Conservation (phyloP, 1,140 invertebrate genomes). For the Nasonia giraulti region DNA sequence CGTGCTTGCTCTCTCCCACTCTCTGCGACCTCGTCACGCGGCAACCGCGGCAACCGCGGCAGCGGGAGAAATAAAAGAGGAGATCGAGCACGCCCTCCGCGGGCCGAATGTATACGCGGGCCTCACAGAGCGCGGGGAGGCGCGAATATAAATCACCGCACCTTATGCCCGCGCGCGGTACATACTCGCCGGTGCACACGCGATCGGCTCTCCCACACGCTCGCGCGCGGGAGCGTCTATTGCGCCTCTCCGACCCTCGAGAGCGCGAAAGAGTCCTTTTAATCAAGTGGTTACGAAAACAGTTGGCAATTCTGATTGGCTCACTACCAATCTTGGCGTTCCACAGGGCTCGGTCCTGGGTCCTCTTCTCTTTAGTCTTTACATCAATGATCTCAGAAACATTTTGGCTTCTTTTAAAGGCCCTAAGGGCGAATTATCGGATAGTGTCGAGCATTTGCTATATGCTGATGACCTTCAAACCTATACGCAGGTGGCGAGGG, state of each 20-base stretch:
- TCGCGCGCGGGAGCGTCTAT: neutral
- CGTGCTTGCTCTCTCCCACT: neutral
- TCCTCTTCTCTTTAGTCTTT: no score
- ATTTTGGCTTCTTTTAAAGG: no score
- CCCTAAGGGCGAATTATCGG: no score
- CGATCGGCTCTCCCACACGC: slow-evolving; percentile 33
- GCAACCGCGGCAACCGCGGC: slow-evolving; percentile 2
- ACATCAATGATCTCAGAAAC: no score
- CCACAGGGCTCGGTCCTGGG: no score
- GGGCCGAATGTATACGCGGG: slow-evolving; percentile 54
- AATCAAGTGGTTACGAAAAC: no score
- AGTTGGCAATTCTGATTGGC: no score
- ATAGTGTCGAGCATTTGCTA: no score
- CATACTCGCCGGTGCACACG: slow-evolving; percentile 49
- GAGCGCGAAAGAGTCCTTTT: neutral
- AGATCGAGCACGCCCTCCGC: slow-evolving; percentile 51
- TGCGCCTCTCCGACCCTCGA: neutral
- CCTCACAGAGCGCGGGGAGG: slow-evolving; percentile 63
- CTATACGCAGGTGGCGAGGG: no score
- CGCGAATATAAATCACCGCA: slow-evolving; percentile 67
- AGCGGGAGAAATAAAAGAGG: neutral
- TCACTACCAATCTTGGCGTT: no score
- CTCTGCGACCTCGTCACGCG: slow-evolving; percentile 26
- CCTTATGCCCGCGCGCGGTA: slow-evolving; percentile 58
- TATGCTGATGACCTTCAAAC: no score